Base-by-base conservation (phyloP, 2,797 vertebrate species). In the Macrochelys suwanniensis region DNA sequence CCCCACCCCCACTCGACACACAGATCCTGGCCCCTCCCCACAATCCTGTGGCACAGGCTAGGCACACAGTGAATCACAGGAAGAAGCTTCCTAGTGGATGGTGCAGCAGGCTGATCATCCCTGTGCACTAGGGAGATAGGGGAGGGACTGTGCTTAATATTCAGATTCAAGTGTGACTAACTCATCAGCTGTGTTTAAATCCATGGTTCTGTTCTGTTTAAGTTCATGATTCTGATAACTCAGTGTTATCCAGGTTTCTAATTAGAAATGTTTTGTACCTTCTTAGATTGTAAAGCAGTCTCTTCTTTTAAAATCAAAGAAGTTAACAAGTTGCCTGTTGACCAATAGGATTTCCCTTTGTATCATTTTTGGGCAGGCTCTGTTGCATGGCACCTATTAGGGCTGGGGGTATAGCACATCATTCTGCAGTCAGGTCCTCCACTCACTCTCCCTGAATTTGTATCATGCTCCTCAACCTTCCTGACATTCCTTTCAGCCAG, bases 21-120 rank as follows among this genome's bases (percentile, higher is more conserved):
- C 11, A 25, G 1, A 37, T 89, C 59, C 26, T 53, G 51, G 23
- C 17, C 21, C 2, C 0, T 28, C 79, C 26, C 3, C 33, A 61
- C 15, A 61, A 17, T 33, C 59, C 42, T 21, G 6, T 26, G 25
- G 11, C 26, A 26, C 42, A 74, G 25, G 37, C 71, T 74, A 11
- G 42, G 33, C 16, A 65, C 33, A 74, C 25, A 74, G 6, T 13
- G 42, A 23, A 45, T 23, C 68, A 23, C 11, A 25, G 68, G 5
- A 6, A 42, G 37, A 37, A 7, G 31, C 59, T 61, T 42, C 19
- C 19, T 42, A 71, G 37, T 21, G 9, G 37, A 71, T 25, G 23
- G n/a, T 21, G 68, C 23, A 71, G 23, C 37, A 42, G 42, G 11
- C 2, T 23, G 11, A 42, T 42, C 2, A 28, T 16, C n/a, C 77